These are phyloP conservation scores for Mus caroli DNA, from an alignment of 2,797 vertebrate species.

Conservation along the genomic window DNA sequence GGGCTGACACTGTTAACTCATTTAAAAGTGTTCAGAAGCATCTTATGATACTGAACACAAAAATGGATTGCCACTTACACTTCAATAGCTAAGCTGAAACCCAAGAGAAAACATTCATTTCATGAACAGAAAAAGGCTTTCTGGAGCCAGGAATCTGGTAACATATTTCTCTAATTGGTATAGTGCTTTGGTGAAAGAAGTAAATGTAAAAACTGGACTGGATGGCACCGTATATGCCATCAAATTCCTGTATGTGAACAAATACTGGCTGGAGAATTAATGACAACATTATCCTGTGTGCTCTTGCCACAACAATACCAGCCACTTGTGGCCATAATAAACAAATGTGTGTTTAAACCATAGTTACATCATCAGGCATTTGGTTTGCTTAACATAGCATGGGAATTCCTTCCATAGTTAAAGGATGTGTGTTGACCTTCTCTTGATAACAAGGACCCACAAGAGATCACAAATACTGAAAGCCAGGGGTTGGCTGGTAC, in stretches of 20 bases:
- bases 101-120: background rate
- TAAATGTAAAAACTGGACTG: background rate
- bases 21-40: conserved; percentile 25
- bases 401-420: background rate
- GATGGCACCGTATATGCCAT: background rate
- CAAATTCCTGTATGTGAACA: background rate
- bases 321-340: background rate
- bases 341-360: background rate
- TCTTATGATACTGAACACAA: background rate
- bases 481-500: background rate
- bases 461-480: background rate
- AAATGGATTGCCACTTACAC: background rate
- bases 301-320: background rate
- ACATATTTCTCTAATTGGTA: background rate
- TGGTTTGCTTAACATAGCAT: background rate
- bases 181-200: conserved; percentile 1
- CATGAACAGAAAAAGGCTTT: background rate
- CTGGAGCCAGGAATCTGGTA: background rate
- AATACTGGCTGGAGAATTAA: background rate
- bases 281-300: background rate
- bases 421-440: background rate
- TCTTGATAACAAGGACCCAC: background rate
- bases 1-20: background rate
- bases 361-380: background rate
- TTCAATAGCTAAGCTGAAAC: background rate